Base-by-base conservation (phyloP, 2,797 vertebrate genomes). In the Thaleichthys pacificus region DNA sequence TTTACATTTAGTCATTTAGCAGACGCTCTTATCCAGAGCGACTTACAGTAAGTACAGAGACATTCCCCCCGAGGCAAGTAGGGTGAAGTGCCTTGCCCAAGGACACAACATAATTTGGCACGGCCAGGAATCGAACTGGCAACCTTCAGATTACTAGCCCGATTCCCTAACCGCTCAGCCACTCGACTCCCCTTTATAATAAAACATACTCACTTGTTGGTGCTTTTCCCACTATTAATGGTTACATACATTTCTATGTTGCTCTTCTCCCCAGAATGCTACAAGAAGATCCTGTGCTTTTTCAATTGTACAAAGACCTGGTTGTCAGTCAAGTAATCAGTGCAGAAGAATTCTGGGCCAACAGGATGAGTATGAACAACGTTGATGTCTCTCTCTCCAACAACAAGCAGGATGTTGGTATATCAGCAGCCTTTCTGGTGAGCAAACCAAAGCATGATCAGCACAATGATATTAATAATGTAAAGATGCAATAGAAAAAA, bases 271-370 rank as follows among this genome's bases (percentile, higher is more conserved):
- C 77, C 84, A 99, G 98, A 92, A 98, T 99, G 97, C 93, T 99
- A 82, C 97, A 99, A 92, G 97, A 99, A 88, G 97, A 99, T 89
- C 97, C 97, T 28, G 95, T 98, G 85, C 95, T 99, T 75, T 99
- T 99, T 91, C 97, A 99, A 88, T 92, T 99, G 75, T 99, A 99
- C 88, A 99, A 99, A 92, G 98, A 99, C 85, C 94, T 99, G 38
- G 98, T 99, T 78, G 96, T 99, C 76, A 99, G 98, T 88, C 97
- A 99, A 77, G 96, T 99, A 83, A 99, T 99, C 89, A 97, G 94
- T 86, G 97, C 98, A 77, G 98, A 99, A 80, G 98, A 99, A 82
- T 99, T 99, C 91, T 99, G 98, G 97, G 94, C 97, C 88, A 99
- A 97, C 88, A 94, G 97, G 77, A 91, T 97, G 91, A 95, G 94